Base-by-base conservation (phyloP, 2,797 vertebrate genomes). In the Myripristis jacobus region DNA sequence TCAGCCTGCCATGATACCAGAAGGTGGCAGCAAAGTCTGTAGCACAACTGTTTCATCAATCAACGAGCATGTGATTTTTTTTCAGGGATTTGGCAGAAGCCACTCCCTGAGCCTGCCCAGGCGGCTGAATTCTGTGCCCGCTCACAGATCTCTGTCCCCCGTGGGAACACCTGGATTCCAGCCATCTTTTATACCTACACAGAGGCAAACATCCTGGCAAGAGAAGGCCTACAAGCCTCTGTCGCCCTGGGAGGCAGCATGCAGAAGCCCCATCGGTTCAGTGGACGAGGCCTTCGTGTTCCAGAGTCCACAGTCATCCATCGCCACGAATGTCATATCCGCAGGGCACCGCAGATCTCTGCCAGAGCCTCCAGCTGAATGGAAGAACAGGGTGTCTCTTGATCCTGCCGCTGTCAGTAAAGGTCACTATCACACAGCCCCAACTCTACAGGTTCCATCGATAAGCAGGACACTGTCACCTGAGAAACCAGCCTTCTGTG, bases 221-320 rank as follows among this genome's bases (percentile, higher is more conserved):
- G 92, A 95, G 65, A 93, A 82, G 61, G 76, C 89, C 47, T 73
- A 43, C 85, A 96, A 94, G 87, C 94, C 93, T 31, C 91, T 76
- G 4, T 93, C 94, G 4, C 96, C 97, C 0, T 96, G 97, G 96
- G 95, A 97, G 88, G 95, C 95, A 19, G 95, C 95, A 0, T 91
- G 94, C 18, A 94, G 84, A 55, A 96, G 94, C 75, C 94, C 95
- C 16, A 75, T 95, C 0, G 95, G 95, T 64, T 91, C 94, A 0
- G 94, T 95, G 73, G 96, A 96, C 65, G 95, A 96, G 3, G 94
- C 94, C 50, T 97, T 96, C 66, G 36, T 59, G 41, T 94, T 92
- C 52, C 94, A 93, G 68, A 94, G 77, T 69, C 85, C 94, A 64
- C 89, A 94, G 38, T 94, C 95, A 66, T 94, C 94, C n/a, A 76